Percentiles rank a stretch among this genome's conserved stretches.
phyloP scores from a whole-genome alignment of 2,113 vertebrate genomes.

The Ondatra zibethicus region DNA sequence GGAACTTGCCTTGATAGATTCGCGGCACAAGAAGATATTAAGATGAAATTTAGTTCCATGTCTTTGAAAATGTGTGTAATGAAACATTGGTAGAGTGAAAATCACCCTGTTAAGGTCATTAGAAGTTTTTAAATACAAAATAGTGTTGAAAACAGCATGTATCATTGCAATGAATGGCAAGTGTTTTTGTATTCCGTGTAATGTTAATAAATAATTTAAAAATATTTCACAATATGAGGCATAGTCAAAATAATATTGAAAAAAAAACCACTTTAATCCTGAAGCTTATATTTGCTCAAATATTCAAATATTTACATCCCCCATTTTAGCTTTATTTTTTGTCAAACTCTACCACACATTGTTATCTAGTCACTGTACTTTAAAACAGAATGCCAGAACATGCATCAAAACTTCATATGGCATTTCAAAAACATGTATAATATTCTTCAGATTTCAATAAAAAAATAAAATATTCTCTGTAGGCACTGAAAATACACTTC shows the following conservation, averaged over 20 bases:
- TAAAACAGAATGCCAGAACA: not conserved
- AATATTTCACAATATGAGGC: not conserved
- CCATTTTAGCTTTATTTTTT: not conserved
- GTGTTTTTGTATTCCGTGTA: not conserved
- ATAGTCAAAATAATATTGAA: not conserved
- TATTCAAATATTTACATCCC: not conserved
- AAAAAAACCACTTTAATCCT: not conserved
- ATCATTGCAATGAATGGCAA: not conserved
- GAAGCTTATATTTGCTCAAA: not conserved
- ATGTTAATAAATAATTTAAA: not conserved
- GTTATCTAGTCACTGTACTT: not conserved
- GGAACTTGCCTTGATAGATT: slow-evolving; percentile 8
- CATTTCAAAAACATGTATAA: not conserved
- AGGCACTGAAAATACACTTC: not conserved
- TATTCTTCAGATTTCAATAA: not conserved
- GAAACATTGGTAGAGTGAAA: not conserved
- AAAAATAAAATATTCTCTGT: not conserved
- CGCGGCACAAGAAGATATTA: not conserved
- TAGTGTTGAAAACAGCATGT: not conserved
- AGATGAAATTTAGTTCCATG: not conserved
- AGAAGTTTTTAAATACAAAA: not conserved
- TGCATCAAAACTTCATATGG: too few relatives aligned
- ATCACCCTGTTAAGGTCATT: not conserved
- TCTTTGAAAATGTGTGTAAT: not conserved
- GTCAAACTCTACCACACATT: not conserved